Evolutionary conservation across 2,797 vertebrate species (phyloP).

Genomic region (Chelidonichthys spinosus): DNA sequence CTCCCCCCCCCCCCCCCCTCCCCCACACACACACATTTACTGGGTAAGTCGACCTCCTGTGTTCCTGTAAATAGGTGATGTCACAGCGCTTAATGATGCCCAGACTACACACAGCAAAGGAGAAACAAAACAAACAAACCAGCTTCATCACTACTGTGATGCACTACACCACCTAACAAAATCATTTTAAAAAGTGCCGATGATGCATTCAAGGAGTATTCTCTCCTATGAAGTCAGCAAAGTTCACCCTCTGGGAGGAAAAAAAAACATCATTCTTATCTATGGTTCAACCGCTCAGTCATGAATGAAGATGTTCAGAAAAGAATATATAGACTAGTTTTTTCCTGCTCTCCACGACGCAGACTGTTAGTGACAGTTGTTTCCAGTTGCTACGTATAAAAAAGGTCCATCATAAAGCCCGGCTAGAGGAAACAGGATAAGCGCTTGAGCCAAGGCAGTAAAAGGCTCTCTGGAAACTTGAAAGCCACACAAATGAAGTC

Average conservation of each 20-base stretch:
- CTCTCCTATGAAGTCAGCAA: constrained; percentile 26
- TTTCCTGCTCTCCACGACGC: constrained; percentile 43
- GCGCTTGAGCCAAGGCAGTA: constrained; percentile 87
- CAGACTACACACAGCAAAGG: constrained; percentile 71
- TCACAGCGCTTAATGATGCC: constrained; percentile 83
- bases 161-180: constrained; percentile 10
- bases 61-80: constrained; percentile 88
- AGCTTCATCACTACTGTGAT: constrained; percentile 59
- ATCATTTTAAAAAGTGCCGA: too few species aligned
- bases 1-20: constrained; percentile 65
- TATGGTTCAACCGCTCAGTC: constrained; percentile 19
- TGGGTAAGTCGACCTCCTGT: constrained; percentile 78
- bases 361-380: constrained; percentile 84
- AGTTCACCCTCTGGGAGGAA: constrained; percentile 4
- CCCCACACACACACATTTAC: constrained; percentile 69
- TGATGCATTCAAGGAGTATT: constrained; percentile 6
- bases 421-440: constrained; percentile 87
- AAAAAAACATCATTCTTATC: constrained; percentile 39
- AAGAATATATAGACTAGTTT: not conserved
- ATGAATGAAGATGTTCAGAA: constrained; percentile 55
- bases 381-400: constrained; percentile 83
- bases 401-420: constrained; percentile 85
- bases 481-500: constrained; percentile 88
- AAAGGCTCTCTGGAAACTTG: constrained; percentile 89
- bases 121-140: constrained; percentile 31